Evolutionary conservation across 1,140 invertebrate species (phyloP).

Genomic region (Zaprionus ornatus): DNA sequence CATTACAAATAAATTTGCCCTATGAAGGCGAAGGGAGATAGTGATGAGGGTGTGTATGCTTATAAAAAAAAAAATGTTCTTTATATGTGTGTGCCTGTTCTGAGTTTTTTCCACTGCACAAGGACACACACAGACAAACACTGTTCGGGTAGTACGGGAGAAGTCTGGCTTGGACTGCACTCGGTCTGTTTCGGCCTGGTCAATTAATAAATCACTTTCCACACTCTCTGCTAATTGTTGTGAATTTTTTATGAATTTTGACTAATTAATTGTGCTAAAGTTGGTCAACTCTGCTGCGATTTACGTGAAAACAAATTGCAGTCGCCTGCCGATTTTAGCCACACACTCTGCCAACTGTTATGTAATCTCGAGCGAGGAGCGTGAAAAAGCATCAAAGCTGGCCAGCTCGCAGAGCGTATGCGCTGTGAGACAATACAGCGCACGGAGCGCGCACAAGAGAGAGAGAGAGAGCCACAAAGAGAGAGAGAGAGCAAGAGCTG

Average conservation of each 20-base stretch:
- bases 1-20: conserved; percentile 32
- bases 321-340: conserved; percentile 61
- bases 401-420: conserved; percentile 38
- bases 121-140: conserved; percentile 22
- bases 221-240: conserved; percentile 20
- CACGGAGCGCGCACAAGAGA: not conserved
- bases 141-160: not conserved
- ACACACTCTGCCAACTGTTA: conserved; percentile 79
- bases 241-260: conserved; percentile 41
- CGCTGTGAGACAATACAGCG: conserved; percentile 26
- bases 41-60: not conserved
- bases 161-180: not conserved
- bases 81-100: conserved; percentile 15
- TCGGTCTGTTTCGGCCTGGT: not conserved
- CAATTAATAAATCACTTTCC: not conserved
- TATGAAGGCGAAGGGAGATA: not conserved
- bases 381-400: conserved; percentile 60
- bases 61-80: not conserved
- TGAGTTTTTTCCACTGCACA: conserved; percentile 13
- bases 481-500: conserved; percentile 19
- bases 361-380: conserved; percentile 70
- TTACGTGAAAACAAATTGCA: conserved; percentile 58
- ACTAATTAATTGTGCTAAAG: conserved; percentile 30
- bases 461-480: conserved; percentile 1
- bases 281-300: conserved; percentile 36